These are phyloP conservation scores for Sisor rabdophorus DNA, from an alignment of 2,113 vertebrate species.

Conservation along the genomic window DNA sequence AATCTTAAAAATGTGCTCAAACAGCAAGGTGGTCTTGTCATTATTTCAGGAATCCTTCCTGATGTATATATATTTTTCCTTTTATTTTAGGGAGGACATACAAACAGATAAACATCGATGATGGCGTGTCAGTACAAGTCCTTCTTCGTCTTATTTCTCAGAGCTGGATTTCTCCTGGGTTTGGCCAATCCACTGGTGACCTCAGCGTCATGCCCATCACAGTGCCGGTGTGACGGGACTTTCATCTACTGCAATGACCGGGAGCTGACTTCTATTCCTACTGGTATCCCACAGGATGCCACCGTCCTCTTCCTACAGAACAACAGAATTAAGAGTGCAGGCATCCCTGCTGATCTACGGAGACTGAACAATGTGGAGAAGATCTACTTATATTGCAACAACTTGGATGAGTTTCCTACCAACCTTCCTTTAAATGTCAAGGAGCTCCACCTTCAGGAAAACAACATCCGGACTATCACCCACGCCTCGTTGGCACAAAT, in stretches of 20 bases:
- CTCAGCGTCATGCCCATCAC: slow-evolving; percentile 87
- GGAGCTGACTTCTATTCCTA: slow-evolving; percentile 92
- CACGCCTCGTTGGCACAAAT: slow-evolving; percentile 92
- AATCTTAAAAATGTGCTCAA: slow-evolving; percentile 55
- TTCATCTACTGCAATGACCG: slow-evolving; percentile 99
- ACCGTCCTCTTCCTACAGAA: slow-evolving; percentile 98
- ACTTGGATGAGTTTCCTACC: slow-evolving; percentile 95
- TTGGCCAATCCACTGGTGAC: slow-evolving; percentile 79
- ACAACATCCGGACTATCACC: slow-evolving; percentile 95
- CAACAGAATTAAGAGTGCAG: slow-evolving; percentile 97
- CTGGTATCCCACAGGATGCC: slow-evolving; percentile 89
- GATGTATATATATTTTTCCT: slow-evolving; percentile 54
- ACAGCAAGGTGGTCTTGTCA: slow-evolving; percentile 55
- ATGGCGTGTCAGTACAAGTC: slow-evolving; percentile 89
- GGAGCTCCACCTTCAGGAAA: slow-evolving; percentile 98
- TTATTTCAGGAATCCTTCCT: slow-evolving; percentile 57
- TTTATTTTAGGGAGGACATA: slow-evolving; percentile 71
- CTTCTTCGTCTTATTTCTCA: slow-evolving; percentile 86
- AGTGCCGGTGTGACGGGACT: slow-evolving; percentile 91
- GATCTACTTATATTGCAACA: slow-evolving; percentile 98
- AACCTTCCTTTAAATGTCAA: slow-evolving; percentile 92
- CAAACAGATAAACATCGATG: slow-evolving; percentile 78
- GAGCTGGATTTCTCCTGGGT: slow-evolving; percentile 86
- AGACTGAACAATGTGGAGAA: slow-evolving; percentile 88
- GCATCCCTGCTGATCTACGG: slow-evolving; percentile 90